These are phyloP conservation scores for Genyomyrus donnyi DNA, from an alignment of 2,113 vertebrate species.

Conservation along the genomic window DNA sequence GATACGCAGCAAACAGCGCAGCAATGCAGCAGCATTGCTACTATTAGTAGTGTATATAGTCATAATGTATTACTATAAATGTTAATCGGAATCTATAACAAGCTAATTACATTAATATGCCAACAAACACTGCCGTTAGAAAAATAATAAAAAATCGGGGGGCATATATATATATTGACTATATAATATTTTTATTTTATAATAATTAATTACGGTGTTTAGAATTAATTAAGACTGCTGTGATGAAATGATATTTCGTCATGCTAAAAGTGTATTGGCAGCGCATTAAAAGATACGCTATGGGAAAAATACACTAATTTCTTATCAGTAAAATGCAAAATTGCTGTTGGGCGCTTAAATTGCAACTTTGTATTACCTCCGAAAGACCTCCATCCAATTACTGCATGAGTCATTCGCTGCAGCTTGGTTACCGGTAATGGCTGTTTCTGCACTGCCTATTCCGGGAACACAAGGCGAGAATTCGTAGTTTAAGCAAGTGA, in stretches of 20 bases:
- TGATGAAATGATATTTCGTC: not conserved
- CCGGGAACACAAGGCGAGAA: constrained; percentile 13
- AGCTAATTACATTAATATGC: not conserved
- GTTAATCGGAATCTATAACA: not conserved
- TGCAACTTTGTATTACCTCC: not conserved
- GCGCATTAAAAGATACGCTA: not conserved
- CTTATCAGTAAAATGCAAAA: not conserved
- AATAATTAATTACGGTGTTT: not conserved
- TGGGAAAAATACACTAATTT: not conserved
- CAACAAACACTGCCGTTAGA: not conserved
- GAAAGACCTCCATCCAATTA: not conserved
- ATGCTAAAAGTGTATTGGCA: not conserved
- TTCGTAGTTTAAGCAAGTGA: not conserved
- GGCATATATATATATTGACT: not conserved
- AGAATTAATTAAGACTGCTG: not conserved
- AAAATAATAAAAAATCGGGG: not conserved
- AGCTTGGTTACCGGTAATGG: constrained; percentile 15
- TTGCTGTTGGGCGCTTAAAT: not conserved
- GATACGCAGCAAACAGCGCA: not conserved
- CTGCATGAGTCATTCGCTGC: constrained; percentile 17
- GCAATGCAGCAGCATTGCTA: not conserved
- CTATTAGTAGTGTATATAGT: not conserved
- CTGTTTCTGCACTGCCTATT: constrained; percentile 11
- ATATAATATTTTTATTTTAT: not conserved
- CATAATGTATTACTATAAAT: not conserved